These are phyloP conservation scores for Pelochelys cantorii DNA, from an alignment of 2,797 vertebrate genomes.

Conservation along the genomic window DNA sequence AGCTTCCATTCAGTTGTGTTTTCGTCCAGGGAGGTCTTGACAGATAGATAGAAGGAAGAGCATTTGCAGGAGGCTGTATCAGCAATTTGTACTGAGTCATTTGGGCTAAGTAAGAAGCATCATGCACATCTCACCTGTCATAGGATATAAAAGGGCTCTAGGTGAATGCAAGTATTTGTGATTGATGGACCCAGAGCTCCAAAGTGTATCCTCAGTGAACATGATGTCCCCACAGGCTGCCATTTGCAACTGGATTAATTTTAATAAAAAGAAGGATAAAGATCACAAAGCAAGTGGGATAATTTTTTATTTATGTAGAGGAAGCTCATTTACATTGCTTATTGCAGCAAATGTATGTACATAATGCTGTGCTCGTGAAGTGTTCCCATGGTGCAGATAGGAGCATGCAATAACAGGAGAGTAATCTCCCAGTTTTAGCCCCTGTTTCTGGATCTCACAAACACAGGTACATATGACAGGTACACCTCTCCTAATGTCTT, in stretches of 20 bases:
- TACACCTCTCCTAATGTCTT: neutral
- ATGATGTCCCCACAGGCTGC: accelerated
- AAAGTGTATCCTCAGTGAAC: neutral
- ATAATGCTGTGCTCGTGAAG: neutral
- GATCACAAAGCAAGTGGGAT: slow-evolving; percentile 22
- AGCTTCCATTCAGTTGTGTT: neutral
- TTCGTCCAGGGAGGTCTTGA: neutral
- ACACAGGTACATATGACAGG: neutral
- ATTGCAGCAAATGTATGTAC: neutral
- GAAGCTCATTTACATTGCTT: neutral
- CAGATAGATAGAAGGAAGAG: neutral
- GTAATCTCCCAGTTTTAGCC: neutral
- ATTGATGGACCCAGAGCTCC: neutral
- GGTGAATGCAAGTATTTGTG: neutral
- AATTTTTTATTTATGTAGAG: neutral
- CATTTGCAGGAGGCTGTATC: neutral
- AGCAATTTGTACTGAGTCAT: neutral
- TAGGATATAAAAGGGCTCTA: neutral
- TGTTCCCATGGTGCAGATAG: neutral
- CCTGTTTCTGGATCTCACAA: neutral
- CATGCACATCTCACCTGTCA: neutral
- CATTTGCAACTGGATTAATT: slow-evolving; percentile 9
- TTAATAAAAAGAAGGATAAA: slow-evolving; percentile 2
- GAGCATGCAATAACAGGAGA: neutral
- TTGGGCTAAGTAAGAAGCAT: neutral